Percentiles rank a stretch among this genome's conserved stretches.
Evolutionary conservation across 2,797 vertebrate species (phyloP).

Genomic region (Microcaecilia unicolor): DNA sequence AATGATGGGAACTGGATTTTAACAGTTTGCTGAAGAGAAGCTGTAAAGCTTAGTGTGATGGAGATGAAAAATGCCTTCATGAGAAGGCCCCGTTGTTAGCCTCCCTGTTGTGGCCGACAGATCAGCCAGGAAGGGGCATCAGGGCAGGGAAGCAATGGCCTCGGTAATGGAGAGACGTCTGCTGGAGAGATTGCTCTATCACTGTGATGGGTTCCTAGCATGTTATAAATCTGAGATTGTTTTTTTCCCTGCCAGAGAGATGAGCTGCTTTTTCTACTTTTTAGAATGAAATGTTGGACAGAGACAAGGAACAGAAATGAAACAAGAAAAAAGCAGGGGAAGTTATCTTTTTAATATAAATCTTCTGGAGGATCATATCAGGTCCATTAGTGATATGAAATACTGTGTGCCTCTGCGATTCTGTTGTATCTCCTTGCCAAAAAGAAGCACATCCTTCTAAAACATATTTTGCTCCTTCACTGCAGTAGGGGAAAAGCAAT

Average conservation of each 20-base stretch:
- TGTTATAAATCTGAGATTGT: constrained; percentile 47
- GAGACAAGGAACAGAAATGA: constrained; percentile 36
- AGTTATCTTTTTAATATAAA: constrained; percentile 45
- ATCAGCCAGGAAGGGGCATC: constrained; percentile 44
- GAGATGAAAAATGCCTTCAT: constrained; percentile 35
- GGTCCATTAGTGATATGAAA: constrained; percentile 2
- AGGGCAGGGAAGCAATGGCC: constrained; percentile 44
- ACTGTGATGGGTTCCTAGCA: constrained; percentile 42
- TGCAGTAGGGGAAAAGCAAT: no score
- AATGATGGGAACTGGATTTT: constrained; percentile 4
- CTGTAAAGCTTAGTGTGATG: constrained; percentile 13
- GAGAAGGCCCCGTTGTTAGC: constrained; percentile 11
- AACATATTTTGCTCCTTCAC: background rate
- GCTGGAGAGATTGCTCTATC: constrained; percentile 67
- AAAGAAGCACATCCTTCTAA: constrained; percentile 3
- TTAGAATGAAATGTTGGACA: constrained; percentile 37
- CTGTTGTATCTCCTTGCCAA: background rate
- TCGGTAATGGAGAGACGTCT: constrained; percentile 62
- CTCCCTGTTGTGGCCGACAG: constrained; percentile 33
- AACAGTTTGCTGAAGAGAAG: constrained; percentile 20
- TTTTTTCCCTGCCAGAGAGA: constrained; percentile 34
- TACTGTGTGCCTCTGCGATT: background rate
- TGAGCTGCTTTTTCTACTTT: constrained; percentile 40
- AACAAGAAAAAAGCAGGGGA: constrained; percentile 27
- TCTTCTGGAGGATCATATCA: constrained; percentile 23